phyloP scores from a whole-genome alignment of 2,113 vertebrate genomes.

The Oceanodroma tethys region DNA sequence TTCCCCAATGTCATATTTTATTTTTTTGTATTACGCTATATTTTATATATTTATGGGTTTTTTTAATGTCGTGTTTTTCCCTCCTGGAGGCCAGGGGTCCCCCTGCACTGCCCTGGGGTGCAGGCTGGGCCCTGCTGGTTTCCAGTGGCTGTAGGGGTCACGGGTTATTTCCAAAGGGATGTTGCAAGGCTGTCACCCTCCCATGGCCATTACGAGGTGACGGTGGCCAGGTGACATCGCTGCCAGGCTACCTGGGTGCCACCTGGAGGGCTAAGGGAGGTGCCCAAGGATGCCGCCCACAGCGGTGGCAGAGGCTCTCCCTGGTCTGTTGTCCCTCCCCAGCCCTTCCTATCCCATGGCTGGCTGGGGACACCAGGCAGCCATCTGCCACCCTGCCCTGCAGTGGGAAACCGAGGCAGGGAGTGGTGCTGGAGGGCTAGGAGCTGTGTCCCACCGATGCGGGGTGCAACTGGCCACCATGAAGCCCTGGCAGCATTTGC shows the following conservation, averaged over 20 bases:
- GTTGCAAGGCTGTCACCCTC: not conserved
- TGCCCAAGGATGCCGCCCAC: not conserved
- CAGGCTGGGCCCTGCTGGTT: not conserved
- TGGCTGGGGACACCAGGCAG: not conserved
- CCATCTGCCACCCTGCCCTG: not conserved
- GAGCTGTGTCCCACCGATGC: not conserved
- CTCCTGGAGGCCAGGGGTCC: not conserved
- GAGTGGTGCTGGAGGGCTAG: not conserved
- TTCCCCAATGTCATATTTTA: not conserved
- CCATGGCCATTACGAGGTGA: not conserved
- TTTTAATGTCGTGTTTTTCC: not conserved
- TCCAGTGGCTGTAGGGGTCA: not conserved
- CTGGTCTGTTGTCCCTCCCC: not conserved
- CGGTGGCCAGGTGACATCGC: accelerated
- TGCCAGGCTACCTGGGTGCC: not conserved
- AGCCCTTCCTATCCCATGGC: not conserved
- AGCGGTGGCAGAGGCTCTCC: not conserved
- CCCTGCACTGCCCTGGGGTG: not conserved
- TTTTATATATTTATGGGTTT: not conserved
- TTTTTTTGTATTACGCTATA: not conserved
- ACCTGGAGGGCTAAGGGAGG: not conserved
- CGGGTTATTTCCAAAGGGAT: not conserved
- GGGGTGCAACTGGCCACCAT: not conserved
- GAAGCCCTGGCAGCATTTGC: not conserved
- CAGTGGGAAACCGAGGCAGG: not conserved